Evolutionary conservation across 30 jellyfish, hydroid and myxozoan species (phyloP).

Genomic region (Aurelia coerulea): DNA sequence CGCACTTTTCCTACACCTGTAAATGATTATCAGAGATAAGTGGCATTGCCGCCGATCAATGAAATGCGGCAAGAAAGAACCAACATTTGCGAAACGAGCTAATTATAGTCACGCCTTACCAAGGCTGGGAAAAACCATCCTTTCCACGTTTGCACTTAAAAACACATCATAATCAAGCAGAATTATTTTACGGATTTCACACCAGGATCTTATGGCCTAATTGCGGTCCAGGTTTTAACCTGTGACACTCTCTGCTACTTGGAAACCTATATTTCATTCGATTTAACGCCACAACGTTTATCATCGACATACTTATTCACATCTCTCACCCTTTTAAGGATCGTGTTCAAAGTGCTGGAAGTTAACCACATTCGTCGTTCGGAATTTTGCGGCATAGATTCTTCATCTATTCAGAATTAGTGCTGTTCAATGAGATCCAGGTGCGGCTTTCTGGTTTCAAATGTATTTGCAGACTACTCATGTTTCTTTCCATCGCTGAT

Average conservation of each 20-base stretch:
- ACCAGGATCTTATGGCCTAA: too few relatives aligned
- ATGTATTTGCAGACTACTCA: neutral
- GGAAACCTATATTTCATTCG: neutral
- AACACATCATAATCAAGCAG: too few relatives aligned
- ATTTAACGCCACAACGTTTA: neutral
- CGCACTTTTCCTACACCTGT: too few relatives aligned
- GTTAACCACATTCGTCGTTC: conserved; percentile 2
- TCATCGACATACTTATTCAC: neutral
- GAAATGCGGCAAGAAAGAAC: too few relatives aligned
- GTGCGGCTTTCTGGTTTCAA: conserved; percentile 22
- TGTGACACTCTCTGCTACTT: neutral
- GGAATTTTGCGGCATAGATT: neutral
- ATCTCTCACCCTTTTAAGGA: conserved; percentile 3
- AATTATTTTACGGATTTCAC: too few relatives aligned
- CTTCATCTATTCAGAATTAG: neutral
- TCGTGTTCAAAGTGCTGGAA: neutral
- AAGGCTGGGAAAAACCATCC: too few relatives aligned
- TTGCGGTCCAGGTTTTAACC: neutral
- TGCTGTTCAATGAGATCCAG: neutral
- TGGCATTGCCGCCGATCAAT: too few relatives aligned
- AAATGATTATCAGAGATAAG: too few relatives aligned
- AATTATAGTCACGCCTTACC: too few relatives aligned
- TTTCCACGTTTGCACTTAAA: too few relatives aligned
- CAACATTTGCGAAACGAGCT: too few relatives aligned
- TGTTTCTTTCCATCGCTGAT: neutral